Base-by-base conservation (phyloP, 2,888 invertebrate species). In the Coelopa pilipes region DNA sequence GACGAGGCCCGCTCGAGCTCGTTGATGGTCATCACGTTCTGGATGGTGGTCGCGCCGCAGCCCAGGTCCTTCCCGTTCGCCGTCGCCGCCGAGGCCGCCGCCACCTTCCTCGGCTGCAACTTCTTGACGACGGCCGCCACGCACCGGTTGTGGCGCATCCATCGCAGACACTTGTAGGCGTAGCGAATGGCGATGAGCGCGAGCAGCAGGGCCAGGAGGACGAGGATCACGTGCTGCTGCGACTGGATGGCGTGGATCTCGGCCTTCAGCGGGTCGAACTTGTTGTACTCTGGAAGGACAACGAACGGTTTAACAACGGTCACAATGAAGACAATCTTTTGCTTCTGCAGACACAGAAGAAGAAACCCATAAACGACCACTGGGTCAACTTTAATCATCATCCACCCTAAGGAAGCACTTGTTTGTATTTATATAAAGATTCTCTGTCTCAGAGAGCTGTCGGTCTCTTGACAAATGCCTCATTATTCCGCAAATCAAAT, bases 1-100 rank as follows among this genome's bases (percentile, higher is more conserved):
- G 86, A 86, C 1, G 82, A 82, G 70, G 84, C 82, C 53, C 86
- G 78, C 68, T 86, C 86, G 72, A 83, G 77, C 74, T 86, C 85
- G 73, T 83, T 82, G 68, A 85, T 82, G 46, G 84, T 82, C 81
- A 80, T 83, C 17, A 84, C 76, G 79, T 86, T 86, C 62, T 80
- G 79, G 79, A 86, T 86, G 45, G 85, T 86, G 15, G 82, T 86
- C 50, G 83, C 82, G 45, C 69, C 76, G 53, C 50, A 50, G 15
- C 62, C 60, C 76, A 79, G 78, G 60, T 84, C 84, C 76, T 86
- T 86, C 55, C 79, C 79, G 72, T 81, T 82, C 13, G 60, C 66
- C n/a, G 73, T 65, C n/a, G 76, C 70, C 0, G 75, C 55, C 34
- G 34, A n/a, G n/a, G n/a, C n/a, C 59, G 53, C 49, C n/a, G 79